Base-by-base conservation (phyloP, 1,140 invertebrate genomes). In the Ruditapes philippinarum region DNA sequence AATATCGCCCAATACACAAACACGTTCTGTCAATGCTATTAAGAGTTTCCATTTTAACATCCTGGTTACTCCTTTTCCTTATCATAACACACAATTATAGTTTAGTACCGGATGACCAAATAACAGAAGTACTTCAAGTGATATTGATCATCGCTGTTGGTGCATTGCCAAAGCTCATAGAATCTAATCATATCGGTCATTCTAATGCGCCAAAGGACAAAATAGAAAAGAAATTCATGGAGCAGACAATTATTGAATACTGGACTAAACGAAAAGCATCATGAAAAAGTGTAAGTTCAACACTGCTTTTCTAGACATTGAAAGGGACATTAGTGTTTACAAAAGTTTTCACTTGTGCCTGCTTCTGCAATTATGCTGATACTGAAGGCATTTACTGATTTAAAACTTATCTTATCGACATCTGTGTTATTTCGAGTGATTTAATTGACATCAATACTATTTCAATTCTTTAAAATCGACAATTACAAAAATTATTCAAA, bases 121-220 rank as follows among this genome's bases (percentile, higher is more conserved):
- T 38, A 7, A 38, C 79, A 5, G 79, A 81, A 36, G 79, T 81
- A 14, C 31, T 81, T 51, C 79, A 81, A 25, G 54, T 81, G 22
- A 22, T 81, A 9, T 81, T 81, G 22, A 81, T 81, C 14, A 31
- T 81, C 5, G 51, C 54, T 38, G 57, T 79, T 25, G 74, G 74
- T 51, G 74, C 74, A 3, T 33, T 79, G 12, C 74, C 74, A 25
- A 45, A 49, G 9, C n/a, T 79, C 7, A 17, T 79, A 5, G 74
- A 79, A 49, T 17, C 49, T 33, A 49, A 49, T 7, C 25, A 51
- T 28, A 28, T 51, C 2, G 31, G 40, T 79, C 22, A 25, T 9
- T 51, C 25, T 28, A 49, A 51, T 40, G 31, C 49, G 5, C 22
- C 40, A 4, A 54, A 25, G 25, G 19, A 51, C 49, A 28, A 54